Evolutionary conservation across 2,113 vertebrate species (phyloP).

Genomic region (Dryoscopus gambensis): DNA sequence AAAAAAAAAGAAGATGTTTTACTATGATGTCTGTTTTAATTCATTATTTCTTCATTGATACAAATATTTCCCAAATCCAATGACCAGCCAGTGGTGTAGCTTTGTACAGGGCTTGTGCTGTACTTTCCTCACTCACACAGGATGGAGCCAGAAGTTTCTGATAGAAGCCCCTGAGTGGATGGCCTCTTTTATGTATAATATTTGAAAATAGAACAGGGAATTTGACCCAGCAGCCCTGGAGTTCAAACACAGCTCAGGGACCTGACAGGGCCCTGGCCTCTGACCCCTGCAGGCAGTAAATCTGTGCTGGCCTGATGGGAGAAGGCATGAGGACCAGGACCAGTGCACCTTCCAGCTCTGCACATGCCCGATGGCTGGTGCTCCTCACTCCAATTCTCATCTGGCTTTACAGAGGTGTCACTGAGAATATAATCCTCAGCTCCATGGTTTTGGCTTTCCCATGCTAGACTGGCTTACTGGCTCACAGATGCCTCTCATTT

Average conservation of each 20-base stretch:
- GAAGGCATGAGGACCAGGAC: fast-evolving
- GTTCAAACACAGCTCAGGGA: not conserved
- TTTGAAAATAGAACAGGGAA: not conserved
- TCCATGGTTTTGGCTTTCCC: not conserved
- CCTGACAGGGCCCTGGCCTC: no score
- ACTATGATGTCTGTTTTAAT: not conserved
- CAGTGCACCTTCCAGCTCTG: not conserved
- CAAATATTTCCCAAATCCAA: not conserved
- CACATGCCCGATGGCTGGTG: fast-evolving
- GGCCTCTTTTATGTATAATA: not conserved
- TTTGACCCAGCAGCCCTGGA: not conserved
- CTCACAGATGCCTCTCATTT: not conserved
- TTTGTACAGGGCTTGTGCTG: not conserved
- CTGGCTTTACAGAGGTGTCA: not conserved
- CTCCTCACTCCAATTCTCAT: not conserved
- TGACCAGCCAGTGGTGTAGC: not conserved
- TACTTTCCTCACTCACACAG: not conserved
- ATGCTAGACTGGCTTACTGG: not conserved
- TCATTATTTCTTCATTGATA: not conserved
- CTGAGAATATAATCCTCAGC: not conserved
- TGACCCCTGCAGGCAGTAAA: not conserved
- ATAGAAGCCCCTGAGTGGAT: not conserved
- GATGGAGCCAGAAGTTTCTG: not conserved
- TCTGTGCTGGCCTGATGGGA: not conserved
- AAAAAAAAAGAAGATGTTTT: not conserved